Conservation (phyloP, 1,140 invertebrate genomes). For the Pantala flavescens region DNA sequence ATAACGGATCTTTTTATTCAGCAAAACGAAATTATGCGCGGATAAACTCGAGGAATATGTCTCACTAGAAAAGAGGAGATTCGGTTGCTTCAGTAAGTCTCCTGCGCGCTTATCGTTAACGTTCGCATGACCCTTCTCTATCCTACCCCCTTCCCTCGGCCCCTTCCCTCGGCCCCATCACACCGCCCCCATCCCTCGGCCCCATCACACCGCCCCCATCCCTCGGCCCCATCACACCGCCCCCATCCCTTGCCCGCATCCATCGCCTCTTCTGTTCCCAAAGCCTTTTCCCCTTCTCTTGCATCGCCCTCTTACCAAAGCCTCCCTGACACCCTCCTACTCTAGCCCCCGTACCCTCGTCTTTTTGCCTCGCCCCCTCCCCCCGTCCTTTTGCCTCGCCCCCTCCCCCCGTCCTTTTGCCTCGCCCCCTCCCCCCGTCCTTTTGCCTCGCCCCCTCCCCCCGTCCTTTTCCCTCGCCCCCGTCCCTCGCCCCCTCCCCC, state of each 20-base stretch:
- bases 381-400: constrained; percentile 20
- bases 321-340: constrained; percentile 10
- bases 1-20: too few relatives aligned
- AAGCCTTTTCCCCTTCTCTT: constrained; percentile 13
- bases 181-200: constrained; percentile 24
- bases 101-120: too few relatives aligned
- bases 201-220: constrained; percentile 29
- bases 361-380: constrained; percentile 18
- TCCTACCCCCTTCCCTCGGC: constrained; percentile 22
- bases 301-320: background rate
- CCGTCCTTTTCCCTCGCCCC: constrained; percentile 15
- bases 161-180: constrained; percentile 17
- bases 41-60: too few relatives aligned
- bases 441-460: background rate
- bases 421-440: background rate
- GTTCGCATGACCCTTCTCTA: background rate
- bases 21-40: too few relatives aligned
- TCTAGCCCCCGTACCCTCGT: constrained; percentile 16
- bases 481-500: constrained; percentile 19
- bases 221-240: constrained; percentile 30
- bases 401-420: constrained; percentile 15
- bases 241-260: constrained; percentile 18
- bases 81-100: too few relatives aligned
- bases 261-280: constrained; percentile 31
- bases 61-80: too few relatives aligned